Evolutionary conservation across 2,888 invertebrate species (phyloP), one percentile per base, ranked within the genome.

Genomic region (Pristionchus maxplancki): DNA sequence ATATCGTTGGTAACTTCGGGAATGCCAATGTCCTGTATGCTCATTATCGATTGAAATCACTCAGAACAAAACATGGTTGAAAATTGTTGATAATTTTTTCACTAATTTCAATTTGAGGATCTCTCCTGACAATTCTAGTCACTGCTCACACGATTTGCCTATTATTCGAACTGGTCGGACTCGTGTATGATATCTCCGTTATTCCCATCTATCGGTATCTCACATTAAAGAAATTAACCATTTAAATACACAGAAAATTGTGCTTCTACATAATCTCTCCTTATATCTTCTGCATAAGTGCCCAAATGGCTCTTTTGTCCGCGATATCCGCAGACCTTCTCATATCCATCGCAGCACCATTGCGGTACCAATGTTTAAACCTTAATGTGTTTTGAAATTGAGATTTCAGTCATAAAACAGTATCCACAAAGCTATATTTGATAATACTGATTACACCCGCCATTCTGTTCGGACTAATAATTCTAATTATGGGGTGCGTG

Each of bases 11-110:
- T 0, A 50, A 34, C 50, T 87, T 87, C 34, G 86, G 86, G 9
- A 87, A 87, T 34, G 15, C 50, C 20, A 87, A 87, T 28, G 71
- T 87, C 9, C 50, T 87, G 50, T 87, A 71, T 71, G 86, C 86
- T 8, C 86, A 87, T 87, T 71, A 58, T 71, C 67, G 71, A 71
- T 37, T 71, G 50, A 67, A 67, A 15, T 20, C 48, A 13, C 86
- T 87, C 9, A 67, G 71, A 9, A 50, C 71, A 17, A 87, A 87
- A 50, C 71, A 87, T 28, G 86, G 86, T 87, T 17, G 8, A 17
- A 17, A 31, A 8, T 8, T 2, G 28, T 71, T 24, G 11, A 11
- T 34, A 4, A 8, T 11, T 28, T 15, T n/a, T n/a, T n/a, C n/a
- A 11, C 5, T 28, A 64, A 13, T 34, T 11, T 13, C 9, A 15